phyloP scores from a whole-genome alignment of 2,797 vertebrate species.

The Phoebastria nigripes region DNA sequence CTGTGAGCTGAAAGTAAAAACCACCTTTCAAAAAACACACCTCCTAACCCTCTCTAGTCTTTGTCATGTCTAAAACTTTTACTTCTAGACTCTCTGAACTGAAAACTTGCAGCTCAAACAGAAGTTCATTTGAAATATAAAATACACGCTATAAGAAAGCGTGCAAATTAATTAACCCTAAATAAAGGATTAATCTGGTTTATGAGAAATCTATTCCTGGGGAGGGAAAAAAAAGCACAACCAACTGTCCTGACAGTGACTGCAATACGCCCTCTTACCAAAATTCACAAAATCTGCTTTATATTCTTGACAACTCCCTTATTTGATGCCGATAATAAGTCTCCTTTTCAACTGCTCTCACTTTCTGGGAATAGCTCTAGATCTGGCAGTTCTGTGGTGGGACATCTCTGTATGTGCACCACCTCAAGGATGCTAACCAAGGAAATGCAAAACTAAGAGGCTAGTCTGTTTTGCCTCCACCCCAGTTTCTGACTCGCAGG shows the following conservation, averaged over 20 bases:
- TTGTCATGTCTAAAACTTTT: neutral
- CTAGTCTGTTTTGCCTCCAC: neutral
- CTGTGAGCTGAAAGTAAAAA: neutral
- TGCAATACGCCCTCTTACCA: neutral
- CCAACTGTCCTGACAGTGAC: neutral
- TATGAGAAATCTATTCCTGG: neutral
- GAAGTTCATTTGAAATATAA: neutral
- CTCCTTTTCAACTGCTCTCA: neutral
- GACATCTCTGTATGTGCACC: neutral
- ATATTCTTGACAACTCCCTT: neutral
- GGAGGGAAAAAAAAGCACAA: neutral
- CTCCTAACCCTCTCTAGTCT: neutral
- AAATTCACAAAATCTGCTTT: neutral
- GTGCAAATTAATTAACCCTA: neutral
- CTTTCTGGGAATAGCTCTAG: neutral
- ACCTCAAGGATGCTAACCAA: neutral
- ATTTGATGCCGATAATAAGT: neutral
- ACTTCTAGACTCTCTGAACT: neutral
- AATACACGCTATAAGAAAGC: neutral
- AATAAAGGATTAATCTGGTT: neutral
- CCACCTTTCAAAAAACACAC: neutral
- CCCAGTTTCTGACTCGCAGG: neutral
- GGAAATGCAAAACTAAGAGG: neutral
- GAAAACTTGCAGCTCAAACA: neutral
- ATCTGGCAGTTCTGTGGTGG: neutral